These are phyloP conservation scores for Aelia acuminata DNA, from an alignment of 2,888 invertebrate genomes.

Conservation along the genomic window DNA sequence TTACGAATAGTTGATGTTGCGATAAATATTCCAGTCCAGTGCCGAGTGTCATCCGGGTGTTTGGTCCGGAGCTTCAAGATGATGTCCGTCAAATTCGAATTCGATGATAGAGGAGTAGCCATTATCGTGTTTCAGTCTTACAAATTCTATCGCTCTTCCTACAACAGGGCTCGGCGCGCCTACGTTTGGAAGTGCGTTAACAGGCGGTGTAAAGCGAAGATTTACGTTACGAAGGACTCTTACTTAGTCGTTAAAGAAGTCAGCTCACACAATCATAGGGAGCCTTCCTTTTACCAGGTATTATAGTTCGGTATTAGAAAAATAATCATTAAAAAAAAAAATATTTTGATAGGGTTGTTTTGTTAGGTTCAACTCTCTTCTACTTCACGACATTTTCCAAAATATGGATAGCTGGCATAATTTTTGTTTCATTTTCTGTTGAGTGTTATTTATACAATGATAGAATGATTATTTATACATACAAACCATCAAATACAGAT, in stretches of 20 bases:
- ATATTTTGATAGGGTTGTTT: neutral
- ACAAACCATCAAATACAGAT: too few species aligned
- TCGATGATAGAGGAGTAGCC: neutral
- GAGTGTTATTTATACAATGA: too few species aligned
- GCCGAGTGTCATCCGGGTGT: neutral
- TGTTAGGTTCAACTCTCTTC: too few species aligned
- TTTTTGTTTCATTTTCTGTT: too few species aligned
- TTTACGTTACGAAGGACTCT: neutral
- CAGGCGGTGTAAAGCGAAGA: neutral
- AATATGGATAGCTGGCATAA: too few species aligned
- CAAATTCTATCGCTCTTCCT: conserved; percentile 2
- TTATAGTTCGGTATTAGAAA: neutral
- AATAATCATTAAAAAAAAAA: neutral
- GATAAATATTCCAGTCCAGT: neutral
- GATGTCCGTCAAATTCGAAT: conserved; percentile 4
- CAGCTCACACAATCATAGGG: neutral
- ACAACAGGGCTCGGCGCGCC: neutral
- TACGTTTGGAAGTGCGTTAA: conserved; percentile 1
- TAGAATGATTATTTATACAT: too few species aligned
- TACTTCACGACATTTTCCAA: too few species aligned
- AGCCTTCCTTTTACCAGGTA: neutral
- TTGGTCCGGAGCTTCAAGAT: neutral
- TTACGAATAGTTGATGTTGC: neutral
- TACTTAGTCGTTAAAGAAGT: neutral
- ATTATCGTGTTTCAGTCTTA: neutral